phyloP scores from a whole-genome alignment of 1,140 invertebrate species.

The Drusus annulatus region DNA sequence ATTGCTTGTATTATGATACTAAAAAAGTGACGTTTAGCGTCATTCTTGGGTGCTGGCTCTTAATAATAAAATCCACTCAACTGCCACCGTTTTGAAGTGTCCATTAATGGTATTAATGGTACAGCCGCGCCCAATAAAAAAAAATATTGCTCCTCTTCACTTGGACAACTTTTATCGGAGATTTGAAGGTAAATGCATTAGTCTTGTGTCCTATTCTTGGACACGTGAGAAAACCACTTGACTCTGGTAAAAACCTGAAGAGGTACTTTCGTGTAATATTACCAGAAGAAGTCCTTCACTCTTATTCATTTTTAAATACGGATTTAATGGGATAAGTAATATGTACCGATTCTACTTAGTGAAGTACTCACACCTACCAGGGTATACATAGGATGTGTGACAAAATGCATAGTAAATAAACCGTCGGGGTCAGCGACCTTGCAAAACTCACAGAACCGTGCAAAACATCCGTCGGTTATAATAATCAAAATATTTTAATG shows the following conservation, averaged over 20 bases:
- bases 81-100: neutral
- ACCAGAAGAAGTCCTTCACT: neutral
- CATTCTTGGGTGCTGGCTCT: too few relatives aligned
- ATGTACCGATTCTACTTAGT: too few relatives aligned
- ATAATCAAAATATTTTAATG: too few relatives aligned
- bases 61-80: neutral
- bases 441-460: too few relatives aligned
- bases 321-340: neutral
- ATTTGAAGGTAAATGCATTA: constrained; percentile 5
- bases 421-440: too few relatives aligned
- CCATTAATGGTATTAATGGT: neutral
- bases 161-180: neutral
- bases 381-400: too few relatives aligned
- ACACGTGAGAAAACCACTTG: neutral
- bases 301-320: neutral
- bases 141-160: neutral
- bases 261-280: neutral
- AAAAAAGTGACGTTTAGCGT: too few relatives aligned
- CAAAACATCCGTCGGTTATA: too few relatives aligned
- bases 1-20: too few relatives aligned
- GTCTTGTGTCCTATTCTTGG: neutral
- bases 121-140: neutral
- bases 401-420: too few relatives aligned
- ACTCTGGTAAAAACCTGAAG: neutral
- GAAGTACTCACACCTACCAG: too few relatives aligned